Conservation (phyloP, 2,797 vertebrate species). For the Phoxinus dragarum region DNA sequence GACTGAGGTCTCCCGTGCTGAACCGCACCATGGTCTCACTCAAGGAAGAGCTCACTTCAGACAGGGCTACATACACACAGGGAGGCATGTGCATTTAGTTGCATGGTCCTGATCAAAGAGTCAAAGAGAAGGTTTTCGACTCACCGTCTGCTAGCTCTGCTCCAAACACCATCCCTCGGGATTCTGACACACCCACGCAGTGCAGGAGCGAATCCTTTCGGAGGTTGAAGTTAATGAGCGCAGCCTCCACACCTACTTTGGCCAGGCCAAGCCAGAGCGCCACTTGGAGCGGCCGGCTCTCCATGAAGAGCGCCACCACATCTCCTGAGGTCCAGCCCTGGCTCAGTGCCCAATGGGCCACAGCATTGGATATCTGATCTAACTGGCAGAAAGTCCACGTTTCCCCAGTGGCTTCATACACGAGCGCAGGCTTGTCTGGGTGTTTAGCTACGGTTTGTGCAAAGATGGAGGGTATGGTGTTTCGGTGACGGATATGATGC, state of each 20-base stretch:
- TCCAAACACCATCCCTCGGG: constrained; percentile 87
- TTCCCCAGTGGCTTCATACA: constrained; percentile 85
- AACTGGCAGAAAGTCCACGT: constrained; percentile 86
- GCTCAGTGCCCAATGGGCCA: constrained; percentile 81
- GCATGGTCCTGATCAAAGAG: background rate
- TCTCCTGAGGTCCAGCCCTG: constrained; percentile 84
- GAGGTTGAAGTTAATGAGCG: constrained; percentile 90
- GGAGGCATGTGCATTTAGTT: background rate
- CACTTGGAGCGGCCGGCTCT: constrained; percentile 88
- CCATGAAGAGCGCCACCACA: constrained; percentile 90
- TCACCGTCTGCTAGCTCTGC: constrained; percentile 86
- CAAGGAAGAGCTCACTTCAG: constrained; percentile 81
- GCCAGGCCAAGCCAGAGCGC: constrained; percentile 92
- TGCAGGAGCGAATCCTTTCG: constrained; percentile 84
- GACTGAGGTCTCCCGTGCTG: constrained; percentile 80
- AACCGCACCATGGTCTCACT: constrained; percentile 84
- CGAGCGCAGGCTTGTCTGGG: constrained; percentile 84
- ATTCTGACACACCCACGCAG: constrained; percentile 82
- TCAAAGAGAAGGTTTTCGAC: constrained; percentile 34
- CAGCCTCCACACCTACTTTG: constrained; percentile 86
- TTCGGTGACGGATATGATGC: constrained; percentile 75
- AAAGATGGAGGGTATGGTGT: constrained; percentile 86
- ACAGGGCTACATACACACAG: constrained; percentile 75
- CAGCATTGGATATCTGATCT: constrained; percentile 83
- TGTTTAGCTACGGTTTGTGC: constrained; percentile 76